Base-by-base conservation (phyloP, 2,113 vertebrate genomes). In the Cairina moschata region DNA sequence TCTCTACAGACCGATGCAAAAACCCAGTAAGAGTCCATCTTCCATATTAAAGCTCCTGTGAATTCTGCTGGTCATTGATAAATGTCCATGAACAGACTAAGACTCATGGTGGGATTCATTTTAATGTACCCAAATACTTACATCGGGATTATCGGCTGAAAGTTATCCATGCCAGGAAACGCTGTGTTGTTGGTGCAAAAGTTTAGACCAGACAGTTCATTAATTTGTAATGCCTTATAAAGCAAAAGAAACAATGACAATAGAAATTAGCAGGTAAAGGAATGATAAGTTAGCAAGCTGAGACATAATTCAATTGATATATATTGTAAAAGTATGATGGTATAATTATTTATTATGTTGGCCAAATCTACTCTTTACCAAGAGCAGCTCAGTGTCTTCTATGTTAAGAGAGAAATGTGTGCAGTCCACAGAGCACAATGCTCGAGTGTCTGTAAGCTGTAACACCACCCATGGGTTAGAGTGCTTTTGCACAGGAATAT, bases 211-310 rank as follows among this genome's bases (percentile, higher is more conserved):
- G 71, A 42, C 85, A 99, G 98, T 92, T 99, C 99, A 86, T 99
- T 99, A 48, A 98, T 59, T 86, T 98, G 96, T 91, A 99, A 96
- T 96, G 98, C 99, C 98, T 99, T 95, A 42, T 46, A 71, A 66
- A 95, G 78, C 2, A 74, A 83, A 77, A 87, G 34, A 69, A 88
- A 88, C 23, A 69, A 85, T 8, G 29, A 12, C 72, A 75, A 42
- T 7, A 68, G 21, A 74, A 81, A 87, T 86, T 11, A 92, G 32
- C 38, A 21, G 36, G n/a, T 31, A 65, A 88, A 73, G 4, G 25
- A 46, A 66, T 18, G 5, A 55, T 17, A 59, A 5, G 17, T 32
- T 26, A 72, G 40, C 8, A 65, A 34, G 23, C 32, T 17, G 26
- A 69, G 36, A 32, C 22, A 36, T 1, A 66, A 71, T 23, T 36